Evolutionary conservation across 2,888 invertebrate genomes (phyloP), one percentile per base, ranked within the genome.

Genomic region (Fabriciana adippe): DNA sequence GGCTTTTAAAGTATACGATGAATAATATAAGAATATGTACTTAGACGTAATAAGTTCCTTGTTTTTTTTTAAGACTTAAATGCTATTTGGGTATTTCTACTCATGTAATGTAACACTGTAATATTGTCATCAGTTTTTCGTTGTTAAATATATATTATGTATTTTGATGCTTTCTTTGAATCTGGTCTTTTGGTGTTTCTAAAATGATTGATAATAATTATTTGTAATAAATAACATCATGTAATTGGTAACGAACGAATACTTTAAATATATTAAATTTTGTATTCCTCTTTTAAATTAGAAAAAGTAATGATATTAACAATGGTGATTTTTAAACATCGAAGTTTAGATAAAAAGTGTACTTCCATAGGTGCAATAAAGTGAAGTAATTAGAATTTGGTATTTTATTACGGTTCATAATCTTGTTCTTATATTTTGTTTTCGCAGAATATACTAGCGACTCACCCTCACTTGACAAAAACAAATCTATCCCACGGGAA

Each of bases 341-440:
- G 86, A 89, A 82, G 82, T 78, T 81, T 86, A 82, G 82, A 85
- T 87, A 90, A 86, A 84, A 90, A 91, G 87, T 92, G 92, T 92
- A 92, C 90, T 91, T 92, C 85, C 81, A 82, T 88, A 89, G 88
- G 92, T 92, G 92, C 92, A 92, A 92, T 92, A 92, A 92, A 92
- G 81, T 87, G 83, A 87, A 85, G 68, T 72, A 73, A 73, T 68
- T 68, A 68, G 64, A 64, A 48, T 41, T 45, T 57, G 56, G 56
- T 57, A 50, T 68, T 69, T 66, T 64, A 56, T 65, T 64, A 18
- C 11, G 3, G 1, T 41, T 11, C 35, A 41, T 41, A 41, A 41
- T 11, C 35, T 41, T 11, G 35, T 1, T 41, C 2, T 26, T 26
- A 26, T 4, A 26, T 26, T 26, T 26, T 26, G 26, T 4, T 26